Percentiles rank a stretch among this genome's conserved stretches.
Conservation (phyloP, 2,113 vertebrate genomes). For the Eulacestoma nigropectus region DNA sequence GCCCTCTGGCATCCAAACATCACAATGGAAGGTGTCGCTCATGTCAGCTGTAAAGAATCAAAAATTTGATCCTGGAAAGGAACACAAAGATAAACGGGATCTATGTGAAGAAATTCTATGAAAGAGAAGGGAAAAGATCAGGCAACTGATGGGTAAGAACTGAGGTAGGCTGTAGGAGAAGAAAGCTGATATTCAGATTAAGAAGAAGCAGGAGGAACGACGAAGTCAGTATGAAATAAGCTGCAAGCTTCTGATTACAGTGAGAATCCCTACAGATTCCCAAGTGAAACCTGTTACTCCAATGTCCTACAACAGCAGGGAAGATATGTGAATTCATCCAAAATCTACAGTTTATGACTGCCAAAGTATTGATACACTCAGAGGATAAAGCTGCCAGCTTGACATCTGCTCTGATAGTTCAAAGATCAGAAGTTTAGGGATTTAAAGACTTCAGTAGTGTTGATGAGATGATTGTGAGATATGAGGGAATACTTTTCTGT, state of each 20-base stretch:
- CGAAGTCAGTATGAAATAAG: neutral
- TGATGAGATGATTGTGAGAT: neutral
- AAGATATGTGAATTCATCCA: neutral
- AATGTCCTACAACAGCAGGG: neutral
- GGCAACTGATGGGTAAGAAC: neutral
- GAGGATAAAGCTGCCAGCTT: neutral
- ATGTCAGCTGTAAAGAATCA: neutral
- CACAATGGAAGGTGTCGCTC: neutral
- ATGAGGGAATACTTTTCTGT: neutral
- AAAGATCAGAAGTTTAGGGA: neutral
- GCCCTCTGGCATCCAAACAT: neutral
- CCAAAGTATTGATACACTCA: fast-evolving
- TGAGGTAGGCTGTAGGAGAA: neutral
- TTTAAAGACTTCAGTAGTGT: neutral
- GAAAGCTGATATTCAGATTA: neutral
- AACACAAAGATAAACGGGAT: neutral
- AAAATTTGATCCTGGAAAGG: neutral
- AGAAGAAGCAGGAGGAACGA: neutral
- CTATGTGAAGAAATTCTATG: neutral
- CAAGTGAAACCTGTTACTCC: neutral
- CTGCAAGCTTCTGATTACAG: neutral
- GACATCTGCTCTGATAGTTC: neutral
- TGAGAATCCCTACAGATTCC: neutral
- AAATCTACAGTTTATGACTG: neutral
- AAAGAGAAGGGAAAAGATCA: neutral